Evolutionary conservation across 2,888 invertebrate species (phyloP), one percentile per base, ranked within the genome.

Genomic region (Lacanobia wlatinum): DNA sequence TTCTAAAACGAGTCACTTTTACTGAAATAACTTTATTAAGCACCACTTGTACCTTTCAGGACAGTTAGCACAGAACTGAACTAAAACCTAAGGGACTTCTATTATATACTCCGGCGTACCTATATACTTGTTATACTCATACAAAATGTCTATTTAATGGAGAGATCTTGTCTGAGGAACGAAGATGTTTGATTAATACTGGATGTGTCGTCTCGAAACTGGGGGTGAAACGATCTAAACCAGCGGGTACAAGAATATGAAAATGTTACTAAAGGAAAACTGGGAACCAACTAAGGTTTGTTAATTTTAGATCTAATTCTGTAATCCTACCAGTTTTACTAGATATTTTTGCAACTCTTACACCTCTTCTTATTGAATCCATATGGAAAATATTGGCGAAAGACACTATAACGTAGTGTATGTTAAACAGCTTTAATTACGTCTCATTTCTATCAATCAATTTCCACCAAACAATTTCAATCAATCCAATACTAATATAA

Each of bases 61-160:
- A 66, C 8, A 61, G 86, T 72, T 46, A 46, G 46, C 12, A 50
- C 7, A 61, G 66, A 46, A 87, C 84, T 87, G 84, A 78, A 59
- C 23, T 43, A 52, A 75, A 78, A 55, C 68, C 73, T 67, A 48
- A n/a, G 63, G 55, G 73, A 71, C 63, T 67, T 65, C 48, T 60
- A 70, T 76, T 87, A 85, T 87, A 87, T 87, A 87, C 77, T 66
- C 70, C 28, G 59, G 18, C 50, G 21, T 83, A 58, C 68, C 72
- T 76, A 79, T 73, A 70, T 79, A 69, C 53, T 59, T 59, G n/a
- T 14, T 69, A 59, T 70, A 83, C 21, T 52, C 72, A 6, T 55
- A 70, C 21, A 50, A 70, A 84, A 84, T 50, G 60, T 60, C 82
- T 83, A 84, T 75, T n/a, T 68, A 84, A 75, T 73, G 58, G 83